Evolutionary conservation across 2,797 vertebrate genomes (phyloP).

Genomic region (Tragopan temminckii): DNA sequence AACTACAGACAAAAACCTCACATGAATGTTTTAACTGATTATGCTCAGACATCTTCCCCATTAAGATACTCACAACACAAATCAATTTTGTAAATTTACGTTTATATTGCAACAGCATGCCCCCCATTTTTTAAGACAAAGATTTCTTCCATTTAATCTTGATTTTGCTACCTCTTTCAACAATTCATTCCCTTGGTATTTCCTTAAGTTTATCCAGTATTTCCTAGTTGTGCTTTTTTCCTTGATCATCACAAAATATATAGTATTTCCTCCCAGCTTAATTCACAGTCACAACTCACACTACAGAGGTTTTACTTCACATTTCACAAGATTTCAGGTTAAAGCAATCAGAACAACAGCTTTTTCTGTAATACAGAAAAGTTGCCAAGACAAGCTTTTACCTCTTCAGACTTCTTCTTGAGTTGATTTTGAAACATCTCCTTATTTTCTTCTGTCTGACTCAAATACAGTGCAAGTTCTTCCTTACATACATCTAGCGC

Average conservation of each 20-base stretch:
- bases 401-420: conserved; percentile 87
- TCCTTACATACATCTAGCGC: conserved; percentile 87
- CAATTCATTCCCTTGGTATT: background rate
- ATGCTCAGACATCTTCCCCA: background rate
- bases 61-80: background rate
- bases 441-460: conserved; percentile 86
- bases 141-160: background rate
- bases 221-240: background rate
- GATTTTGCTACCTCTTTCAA: background rate
- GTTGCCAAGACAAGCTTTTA: conserved; percentile 64
- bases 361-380: background rate
- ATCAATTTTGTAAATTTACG: background rate
- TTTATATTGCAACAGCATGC: background rate
- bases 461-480: conserved; percentile 85
- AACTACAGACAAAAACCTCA: background rate
- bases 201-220: background rate
- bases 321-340: background rate
- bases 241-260: background rate
- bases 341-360: background rate
- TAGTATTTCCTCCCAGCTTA: background rate
- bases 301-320: background rate
- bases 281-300: background rate
- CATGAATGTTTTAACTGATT: background rate
- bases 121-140: background rate
- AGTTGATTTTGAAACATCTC: conserved; percentile 85